Conservation (phyloP, 2,888 invertebrate species). For the Eupithecia centaureata region DNA sequence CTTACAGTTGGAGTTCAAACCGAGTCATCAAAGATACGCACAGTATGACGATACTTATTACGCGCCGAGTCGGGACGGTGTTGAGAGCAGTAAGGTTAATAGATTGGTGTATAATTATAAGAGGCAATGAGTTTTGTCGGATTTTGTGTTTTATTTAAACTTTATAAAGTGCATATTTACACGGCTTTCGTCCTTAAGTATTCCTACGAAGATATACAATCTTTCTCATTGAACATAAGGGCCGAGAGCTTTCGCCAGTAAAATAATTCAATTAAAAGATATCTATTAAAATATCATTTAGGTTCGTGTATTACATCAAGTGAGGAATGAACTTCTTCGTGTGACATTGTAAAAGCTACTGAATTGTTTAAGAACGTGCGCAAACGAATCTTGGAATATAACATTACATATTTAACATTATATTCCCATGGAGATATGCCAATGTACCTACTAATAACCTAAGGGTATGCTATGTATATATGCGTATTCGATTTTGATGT, state of each 20-base stretch:
- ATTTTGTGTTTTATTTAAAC: conserved; percentile 5
- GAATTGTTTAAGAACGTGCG: not conserved
- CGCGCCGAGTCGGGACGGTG: conserved; percentile 60
- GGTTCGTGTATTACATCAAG: too few species aligned
- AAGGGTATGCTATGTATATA: conserved; percentile 24
- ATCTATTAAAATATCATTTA: too few species aligned
- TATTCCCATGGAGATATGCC: not conserved
- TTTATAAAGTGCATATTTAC: not conserved
- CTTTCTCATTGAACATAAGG: not conserved
- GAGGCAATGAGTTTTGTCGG: conserved; percentile 57
- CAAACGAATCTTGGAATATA: not conserved
- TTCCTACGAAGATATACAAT: not conserved
- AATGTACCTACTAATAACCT: conserved; percentile 20
- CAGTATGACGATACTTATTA: conserved; percentile 78
- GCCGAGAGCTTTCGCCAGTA: not conserved
- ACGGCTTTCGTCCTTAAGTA: not conserved
- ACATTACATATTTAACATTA: not conserved
- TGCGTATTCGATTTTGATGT: conserved; percentile 44
- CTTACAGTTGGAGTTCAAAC: conserved; percentile 74
- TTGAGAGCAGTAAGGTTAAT: conserved; percentile 79
- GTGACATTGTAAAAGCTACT: not conserved
- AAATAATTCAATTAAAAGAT: too few species aligned
- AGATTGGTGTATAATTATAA: conserved; percentile 80
- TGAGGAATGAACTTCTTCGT: too few species aligned
- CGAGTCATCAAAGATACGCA: conserved; percentile 72